Evolutionary conservation across 2,888 invertebrate genomes (phyloP).

Genomic region (Eubasilissa splendida): DNA sequence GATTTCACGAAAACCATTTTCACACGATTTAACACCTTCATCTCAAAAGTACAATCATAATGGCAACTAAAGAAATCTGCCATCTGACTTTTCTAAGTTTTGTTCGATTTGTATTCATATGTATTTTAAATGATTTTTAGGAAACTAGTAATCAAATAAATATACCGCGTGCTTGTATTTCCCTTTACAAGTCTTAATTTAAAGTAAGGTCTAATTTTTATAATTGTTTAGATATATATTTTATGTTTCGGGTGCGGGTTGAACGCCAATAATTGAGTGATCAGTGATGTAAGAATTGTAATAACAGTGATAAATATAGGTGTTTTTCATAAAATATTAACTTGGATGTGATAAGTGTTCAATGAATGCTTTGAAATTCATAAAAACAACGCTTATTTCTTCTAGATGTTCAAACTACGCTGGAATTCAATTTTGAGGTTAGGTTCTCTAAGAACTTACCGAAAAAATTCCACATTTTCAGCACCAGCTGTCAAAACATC

Average conservation of each 20-base stretch:
- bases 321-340: neutral
- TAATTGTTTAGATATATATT: neutral
- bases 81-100: constrained; percentile 29
- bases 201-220: neutral
- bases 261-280: constrained; percentile 1
- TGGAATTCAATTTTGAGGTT: constrained; percentile 71
- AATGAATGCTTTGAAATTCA: neutral
- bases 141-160: constrained; percentile 7
- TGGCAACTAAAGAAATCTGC: neutral
- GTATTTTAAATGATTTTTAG: constrained; percentile 12
- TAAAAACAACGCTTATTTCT: constrained; percentile 57
- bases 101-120: constrained; percentile 14
- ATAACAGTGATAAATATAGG: neutral
- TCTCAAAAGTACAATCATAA: too few relatives aligned
- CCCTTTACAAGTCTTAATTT: neutral
- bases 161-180: neutral
- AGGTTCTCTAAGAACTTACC: constrained; percentile 66
- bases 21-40: too few relatives aligned
- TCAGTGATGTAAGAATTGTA: constrained; percentile 46
- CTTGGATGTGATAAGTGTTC: neutral
- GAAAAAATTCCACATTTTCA: constrained; percentile 76
- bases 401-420: constrained; percentile 72
- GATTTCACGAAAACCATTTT: too few relatives aligned
- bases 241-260: neutral
- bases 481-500: constrained; percentile 86